Base-by-base conservation (phyloP, 1,140 invertebrate genomes). In the Papilio glaucus region DNA sequence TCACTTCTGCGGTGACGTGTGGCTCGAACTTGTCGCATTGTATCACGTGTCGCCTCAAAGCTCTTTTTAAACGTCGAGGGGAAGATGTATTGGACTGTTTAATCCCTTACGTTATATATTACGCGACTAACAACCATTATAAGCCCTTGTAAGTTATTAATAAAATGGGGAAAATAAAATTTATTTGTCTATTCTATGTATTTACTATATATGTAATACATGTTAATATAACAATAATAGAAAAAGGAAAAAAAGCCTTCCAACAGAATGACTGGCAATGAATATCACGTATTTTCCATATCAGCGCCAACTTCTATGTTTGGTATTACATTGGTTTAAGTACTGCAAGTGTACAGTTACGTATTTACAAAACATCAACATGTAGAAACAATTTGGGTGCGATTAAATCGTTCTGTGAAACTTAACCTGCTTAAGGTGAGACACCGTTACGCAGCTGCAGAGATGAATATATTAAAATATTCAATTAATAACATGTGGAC, bases 1-100 rank as follows among this genome's bases (percentile, higher is more conserved):
- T 76, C 75, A 71, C 76, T 65, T 60, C 24, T 26, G 65, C 24
- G 71, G 77, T 74, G 74, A 80, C 72, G 75, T 76, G 79, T 81
- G 77, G 24, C 76, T 77, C 72, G 83, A 85, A 77, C 82, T 83
- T 89, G 88, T 87, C 85, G 53, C 77, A 81, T 74, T 89, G 77
- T 81, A 84, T 90, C 87, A 90, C 76, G 62, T 53, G 84, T 82
- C 78, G 65, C 72, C 68, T 65, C 26, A 49, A 69, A 53, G 24
- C 65, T 68, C 83, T 85, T 86, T 88, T 87, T 87, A 82, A 86
- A 79, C 69, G 74, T 60, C 61, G 45, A 49, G 33, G 65, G 79
- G 73, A 81, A 81, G 71, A 85, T 87, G 73, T 84, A 78, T 80
- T 63, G 68, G 53, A 49, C 72, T 77, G 67, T 74, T 76, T 76